Evolutionary conservation across 2,888 invertebrate genomes (phyloP).

Genomic region (Octonoba sinensis): DNA sequence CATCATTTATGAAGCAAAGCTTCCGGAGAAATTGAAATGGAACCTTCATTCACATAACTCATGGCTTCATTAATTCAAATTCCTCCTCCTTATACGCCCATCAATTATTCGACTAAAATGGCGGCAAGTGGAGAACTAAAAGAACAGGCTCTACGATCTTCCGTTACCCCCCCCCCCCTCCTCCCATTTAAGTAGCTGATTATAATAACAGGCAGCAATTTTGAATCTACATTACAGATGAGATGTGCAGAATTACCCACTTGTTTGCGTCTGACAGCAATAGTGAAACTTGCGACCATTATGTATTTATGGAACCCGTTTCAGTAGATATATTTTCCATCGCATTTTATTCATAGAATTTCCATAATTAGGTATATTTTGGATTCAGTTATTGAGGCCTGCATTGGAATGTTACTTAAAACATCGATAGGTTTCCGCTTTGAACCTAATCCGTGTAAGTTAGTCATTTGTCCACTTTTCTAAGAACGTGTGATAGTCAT

Average conservation of each 20-base stretch:
- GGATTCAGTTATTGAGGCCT: neutral
- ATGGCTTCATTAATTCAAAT: conserved; percentile 9
- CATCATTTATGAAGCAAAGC: neutral
- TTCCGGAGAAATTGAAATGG: conserved; percentile 1
- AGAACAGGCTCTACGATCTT: neutral
- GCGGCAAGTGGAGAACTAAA: neutral
- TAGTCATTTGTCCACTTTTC: no score
- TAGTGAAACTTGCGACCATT: conserved; percentile 29
- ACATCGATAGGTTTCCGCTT: no score
- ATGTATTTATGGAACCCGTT: conserved; percentile 57
- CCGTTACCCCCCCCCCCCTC: neutral
- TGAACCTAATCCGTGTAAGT: no score
- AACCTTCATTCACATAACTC: conserved; percentile 13
- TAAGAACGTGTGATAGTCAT: no score
- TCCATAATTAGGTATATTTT: conserved; percentile 26
- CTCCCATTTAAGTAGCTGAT: conserved; percentile 16
- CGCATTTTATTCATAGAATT: conserved; percentile 9
- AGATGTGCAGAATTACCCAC: conserved; percentile 9
- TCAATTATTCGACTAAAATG: neutral
- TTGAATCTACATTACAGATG: conserved; percentile 32
- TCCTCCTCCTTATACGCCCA: conserved; percentile 15
- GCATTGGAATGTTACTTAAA: no score
- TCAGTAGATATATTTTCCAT: neutral
- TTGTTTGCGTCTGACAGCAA: conserved; percentile 3
- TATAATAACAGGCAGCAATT: conserved; percentile 33